Evolutionary conservation across 2,888 invertebrate species (phyloP).

Genomic region (Hydrotaea cyrtoneurina): DNA sequence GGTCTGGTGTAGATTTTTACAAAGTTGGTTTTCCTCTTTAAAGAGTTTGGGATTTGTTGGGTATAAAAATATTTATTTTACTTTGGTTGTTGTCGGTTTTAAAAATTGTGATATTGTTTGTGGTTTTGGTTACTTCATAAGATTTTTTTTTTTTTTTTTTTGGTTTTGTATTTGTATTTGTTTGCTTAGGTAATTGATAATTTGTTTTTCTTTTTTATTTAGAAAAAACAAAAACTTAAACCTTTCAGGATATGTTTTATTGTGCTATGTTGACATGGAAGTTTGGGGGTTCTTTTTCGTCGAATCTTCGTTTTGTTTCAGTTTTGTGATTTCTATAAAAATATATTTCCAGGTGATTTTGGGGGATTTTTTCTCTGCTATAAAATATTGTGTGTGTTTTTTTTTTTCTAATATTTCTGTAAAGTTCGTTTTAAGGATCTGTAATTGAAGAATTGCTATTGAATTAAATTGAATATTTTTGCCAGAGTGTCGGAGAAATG

Average conservation of each 20-base stretch:
- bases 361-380: not conserved
- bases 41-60: conserved; percentile 17
- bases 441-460: not conserved
- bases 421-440: not conserved
- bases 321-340: conserved; percentile 17
- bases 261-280: conserved; percentile 56
- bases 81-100: conserved; percentile 19
- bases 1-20: not conserved
- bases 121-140: conserved; percentile 53
- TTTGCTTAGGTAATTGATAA: conserved; percentile 35
- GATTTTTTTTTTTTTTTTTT: conserved; percentile 39
- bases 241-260: conserved; percentile 61
- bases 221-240: conserved; percentile 20
- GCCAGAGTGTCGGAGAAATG: not conserved
- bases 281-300: not conserved
- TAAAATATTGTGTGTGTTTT: not conserved
- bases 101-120: conserved; percentile 2
- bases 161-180: not conserved
- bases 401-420: not conserved
- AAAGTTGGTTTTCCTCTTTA: conserved; percentile 25
- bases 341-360: not conserved
- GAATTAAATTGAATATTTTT: not conserved
- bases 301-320: too few relatives aligned
- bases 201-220: conserved; percentile 7
- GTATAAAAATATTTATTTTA: conserved; percentile 61